Evolutionary conservation across 2,888 invertebrate species (phyloP), one percentile per base, ranked within the genome.

Genomic region (Meteorus cinctellus): DNA sequence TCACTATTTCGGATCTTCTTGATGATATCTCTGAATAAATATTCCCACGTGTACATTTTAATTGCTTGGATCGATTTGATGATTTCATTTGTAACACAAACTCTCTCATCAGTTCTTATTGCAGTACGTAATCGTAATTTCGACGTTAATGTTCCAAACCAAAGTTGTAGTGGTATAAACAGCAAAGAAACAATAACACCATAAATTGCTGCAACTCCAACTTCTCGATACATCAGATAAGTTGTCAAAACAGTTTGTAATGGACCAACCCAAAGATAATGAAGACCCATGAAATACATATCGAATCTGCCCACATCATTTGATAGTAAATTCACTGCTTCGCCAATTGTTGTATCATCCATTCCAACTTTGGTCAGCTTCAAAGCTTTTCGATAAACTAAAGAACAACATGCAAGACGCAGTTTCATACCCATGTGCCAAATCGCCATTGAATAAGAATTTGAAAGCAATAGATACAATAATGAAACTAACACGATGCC

Each of bases 291-390:
- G 73, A 97, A 93, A 14, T 96, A 96, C 86, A 97, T 93, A 88
- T 99, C 98, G 89, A 98, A 97, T 72, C 96, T 93, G 84, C 95
- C 96, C 80, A 98, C 96, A 90, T 99, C 98, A 87, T 98, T 99
- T 1, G 98, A 97, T 75, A 99, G 91, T n/a, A 98, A 92, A 89
- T 98, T 98, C 41, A 98, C 97, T 78, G 94, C 92, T 88, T 94
- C 94, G 4, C 94, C 94, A 45, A 92, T 91, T 2, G 96, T 95
- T 0, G 97, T 97, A 87, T 96, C 94, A 6, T 95, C 95, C 68
- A 97, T 90, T 0, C 97, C 96, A 6, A 94, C 94, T 88, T 95
- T 95, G 73, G 95, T 95, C 78, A 96, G 90, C 48, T 93, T 92
- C 66, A 97, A 89, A 0, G 95, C 91, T 90, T 97, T 97, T 86